Base-by-base conservation (phyloP, 2,888 invertebrate species). In the Eucera pruinosa region DNA sequence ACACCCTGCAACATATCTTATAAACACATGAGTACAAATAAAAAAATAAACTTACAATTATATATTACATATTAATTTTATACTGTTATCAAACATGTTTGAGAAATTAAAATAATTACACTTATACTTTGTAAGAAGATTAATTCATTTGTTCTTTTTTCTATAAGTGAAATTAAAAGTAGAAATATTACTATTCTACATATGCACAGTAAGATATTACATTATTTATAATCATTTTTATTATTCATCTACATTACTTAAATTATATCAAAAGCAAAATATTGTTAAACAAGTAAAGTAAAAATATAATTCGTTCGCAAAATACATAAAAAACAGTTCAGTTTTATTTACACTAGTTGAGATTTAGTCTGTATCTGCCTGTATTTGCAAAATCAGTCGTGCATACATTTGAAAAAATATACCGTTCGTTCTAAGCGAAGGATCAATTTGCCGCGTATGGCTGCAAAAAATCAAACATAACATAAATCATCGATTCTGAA, bases 1-100 rank as follows among this genome's bases (percentile, higher is more conserved):
- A 41, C 11, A 54, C 18, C 50, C 86, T 86, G 80, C 20, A 86
- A 84, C 69, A 86, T 58, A 81, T 71, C 72, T 79, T 70, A 68
- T 33, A 61, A 27, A 41, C 45, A 25, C 30, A 71, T 68, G 7
- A 79, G 57, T 77, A 54, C 47, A 55, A 64, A 76, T 20, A 39
- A 33, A 57, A 30, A 36, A 25, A n/a, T 54, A 30, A 41, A 5
- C 15, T 30, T 25, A 25, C 0, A 30, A 20, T 6, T 3, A 15
- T 5, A 47, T 36, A 54, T 18, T 73, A 25, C 7, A 15, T 5
- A 23, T 25, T 50, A 41, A 1, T 45, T 13, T 62, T 3, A 41
- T n/a, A 18, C 9, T 30, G 20, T 27, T 1, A 27, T 15, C 39
- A 11, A 30, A 60, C 41, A 18, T 13, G 5, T 33, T 13, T 11